Conservation (phyloP, 1,140 invertebrate genomes). For the Calephelis nemesis region DNA sequence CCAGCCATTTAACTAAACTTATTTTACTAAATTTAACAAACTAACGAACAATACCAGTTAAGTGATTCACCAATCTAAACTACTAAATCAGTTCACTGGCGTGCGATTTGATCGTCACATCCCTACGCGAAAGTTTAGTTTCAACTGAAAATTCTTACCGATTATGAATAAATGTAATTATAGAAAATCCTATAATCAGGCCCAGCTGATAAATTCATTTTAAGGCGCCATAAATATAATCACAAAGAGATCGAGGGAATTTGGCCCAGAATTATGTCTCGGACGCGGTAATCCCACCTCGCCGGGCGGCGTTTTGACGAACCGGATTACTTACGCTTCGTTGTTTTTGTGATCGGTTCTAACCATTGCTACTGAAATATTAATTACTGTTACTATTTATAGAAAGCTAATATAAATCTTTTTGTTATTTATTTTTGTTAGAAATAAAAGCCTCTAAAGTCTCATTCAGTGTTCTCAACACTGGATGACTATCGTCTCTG, state of each 20-base stretch:
- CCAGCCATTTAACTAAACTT: too few species aligned
- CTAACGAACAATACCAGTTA: too few species aligned
- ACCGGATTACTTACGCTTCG: constrained; percentile 22
- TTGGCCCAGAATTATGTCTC: constrained; percentile 21
- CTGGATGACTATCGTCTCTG: too few species aligned
- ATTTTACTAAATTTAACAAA: too few species aligned
- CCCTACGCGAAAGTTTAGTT: too few species aligned
- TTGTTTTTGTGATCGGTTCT: constrained; percentile 20
- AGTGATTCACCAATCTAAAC: too few species aligned
- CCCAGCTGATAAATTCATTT: constrained; percentile 5
- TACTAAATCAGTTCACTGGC: too few species aligned
- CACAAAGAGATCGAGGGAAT: constrained; percentile 13
- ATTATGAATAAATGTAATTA: background rate
- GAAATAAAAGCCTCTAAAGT: too few species aligned
- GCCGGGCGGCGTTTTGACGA: constrained; percentile 17
- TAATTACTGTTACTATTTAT: too few species aligned
- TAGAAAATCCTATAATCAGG: background rate
- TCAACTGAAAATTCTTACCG: too few species aligned
- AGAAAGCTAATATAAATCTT: background rate
- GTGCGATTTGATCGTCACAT: too few species aligned
- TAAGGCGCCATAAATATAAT: constrained; percentile 7
- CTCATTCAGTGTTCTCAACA: too few species aligned
- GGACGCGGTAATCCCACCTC: constrained; percentile 22
- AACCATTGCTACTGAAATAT: background rate
- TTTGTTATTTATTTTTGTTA: background rate